Evolutionary conservation across 2,113 vertebrate genomes (phyloP), one percentile per base, ranked within the genome.

Genomic region (Misgurnus anguillicaudatus): DNA sequence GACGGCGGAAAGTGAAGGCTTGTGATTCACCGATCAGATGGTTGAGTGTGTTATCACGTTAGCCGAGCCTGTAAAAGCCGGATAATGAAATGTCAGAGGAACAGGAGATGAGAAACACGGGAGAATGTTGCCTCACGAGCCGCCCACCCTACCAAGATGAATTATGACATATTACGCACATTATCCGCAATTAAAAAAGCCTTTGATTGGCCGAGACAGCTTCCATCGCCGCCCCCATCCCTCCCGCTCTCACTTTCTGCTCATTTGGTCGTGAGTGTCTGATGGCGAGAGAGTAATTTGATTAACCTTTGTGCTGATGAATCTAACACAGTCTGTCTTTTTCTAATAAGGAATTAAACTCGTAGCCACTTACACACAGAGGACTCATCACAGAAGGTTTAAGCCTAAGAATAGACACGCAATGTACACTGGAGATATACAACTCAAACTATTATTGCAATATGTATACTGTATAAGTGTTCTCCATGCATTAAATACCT

Each of bases 111-210:
- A 85, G 71, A 77, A 61, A 45, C 69, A 5, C 66, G 57, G 61
- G 36, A n/a, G 55, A 74, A 19, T 64, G 73, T 66, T 58, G 60
- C 42, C 53, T 64, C 65, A 73, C 63, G 68, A 57, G 68, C 69
- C 69, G 51, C 71, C 67, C 64, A 78, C 70, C 75, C 67, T 51
- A 36, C 24, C 17, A 41, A 64, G 73, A 75, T 82, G 70, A 86
- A 83, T 81, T 80, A 80, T 78, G 79, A 83, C 85, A 84, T 77
- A 85, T 81, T 80, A 78, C 60, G 74, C 75, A 81, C 76, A 76
- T 74, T 84, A 81, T 74, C 75, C 64, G 48, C 83, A 83, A 83
- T 86, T 86, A 77, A 85, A 72, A 83, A 69, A 73, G 66, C 72
- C 65, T 79, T 36, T 41, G 78, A 84, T 85, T 80, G 72, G 75